Base-by-base conservation (phyloP, 2,797 vertebrate genomes). In the Meriones psammophilus region DNA sequence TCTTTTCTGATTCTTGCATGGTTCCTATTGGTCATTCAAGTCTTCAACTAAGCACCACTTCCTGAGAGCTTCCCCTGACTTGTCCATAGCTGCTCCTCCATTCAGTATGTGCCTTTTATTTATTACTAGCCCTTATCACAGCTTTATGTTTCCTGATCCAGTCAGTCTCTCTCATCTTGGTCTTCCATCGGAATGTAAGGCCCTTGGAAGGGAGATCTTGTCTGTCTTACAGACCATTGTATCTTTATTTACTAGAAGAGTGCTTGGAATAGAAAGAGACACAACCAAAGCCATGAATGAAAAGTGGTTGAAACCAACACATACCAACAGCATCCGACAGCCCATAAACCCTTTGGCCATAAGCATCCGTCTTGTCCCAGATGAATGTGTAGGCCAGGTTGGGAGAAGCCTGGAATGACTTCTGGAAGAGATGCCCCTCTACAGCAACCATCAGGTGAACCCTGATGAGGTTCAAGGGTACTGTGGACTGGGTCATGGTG, bases 371-470 rank as follows among this genome's bases (percentile, higher is more conserved):
- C 98, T 99, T 99, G 97, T 99, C 99, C 99, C 99, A 99, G 98
- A 99, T 99, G 98, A 99, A 99, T 9, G 99, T 99, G 97, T 99
- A 99, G 83, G 99, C 99, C 98, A 99, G 98, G 98, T 99, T 99
- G 95, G 99, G 99, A 24, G 99, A 99, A 42, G 99, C 99, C 71
- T 99, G 99, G 98, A 99, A 99, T 96, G 99, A 99, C 97, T 99
- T 99, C 98, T 99, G 99, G 98, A 99, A 99, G 92, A 99, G 99
- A 97, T 99, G 99, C 1, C 99, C 99, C 98, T 99, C 99, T 56
- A 99, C 99, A 0, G 99, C 99, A 8, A 99, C 99, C 99, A 99
- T 99, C 96, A 99, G 98, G 98, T 99, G 99, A 58, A 99, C 99
- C 98, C 99, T 99, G 97, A 99, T 99, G 94, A 99, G 99, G 97